These are phyloP conservation scores for Notodonta dromedarius DNA, from an alignment of 2,888 invertebrate genomes.

Conservation along the genomic window DNA sequence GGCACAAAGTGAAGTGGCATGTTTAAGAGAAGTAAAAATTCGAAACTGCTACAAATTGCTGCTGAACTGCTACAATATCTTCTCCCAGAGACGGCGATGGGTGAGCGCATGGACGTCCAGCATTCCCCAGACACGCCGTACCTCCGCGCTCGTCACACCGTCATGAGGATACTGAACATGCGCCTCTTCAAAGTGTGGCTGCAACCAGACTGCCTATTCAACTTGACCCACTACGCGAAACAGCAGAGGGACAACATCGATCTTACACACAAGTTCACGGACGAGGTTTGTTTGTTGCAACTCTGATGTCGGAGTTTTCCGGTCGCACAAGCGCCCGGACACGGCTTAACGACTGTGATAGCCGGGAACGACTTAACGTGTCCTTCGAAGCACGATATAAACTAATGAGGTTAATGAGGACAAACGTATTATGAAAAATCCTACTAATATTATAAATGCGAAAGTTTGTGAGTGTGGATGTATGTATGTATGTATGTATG, in stretches of 20 bases:
- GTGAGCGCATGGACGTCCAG: conserved; percentile 85
- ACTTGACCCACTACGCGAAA: conserved; percentile 80
- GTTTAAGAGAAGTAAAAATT: no score
- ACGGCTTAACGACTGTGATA: no score
- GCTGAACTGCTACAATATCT: not conserved
- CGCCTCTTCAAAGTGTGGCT: conserved; percentile 85
- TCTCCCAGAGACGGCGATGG: conserved; percentile 90
- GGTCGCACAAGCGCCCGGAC: no score
- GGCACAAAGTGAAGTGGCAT: no score
- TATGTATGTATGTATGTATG: no score
- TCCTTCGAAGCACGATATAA: no score
- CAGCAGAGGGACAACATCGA: conserved; percentile 83
- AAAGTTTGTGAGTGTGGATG: no score
- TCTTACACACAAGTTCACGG: conserved; percentile 86
- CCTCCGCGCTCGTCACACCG: conserved; percentile 80
- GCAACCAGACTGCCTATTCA: conserved; percentile 86
- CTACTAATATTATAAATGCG: no score
- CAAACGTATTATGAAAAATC: no score
- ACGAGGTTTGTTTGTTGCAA: conserved; percentile 50
- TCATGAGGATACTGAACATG: conserved; percentile 73
- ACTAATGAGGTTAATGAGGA: no score
- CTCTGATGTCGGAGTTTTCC: not conserved
- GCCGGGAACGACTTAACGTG: no score
- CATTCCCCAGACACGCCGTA: conserved; percentile 83
- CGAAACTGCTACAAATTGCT: no score